Evolutionary conservation across 2,113 vertebrate genomes (phyloP).

Genomic region (Peromyscus californicus): DNA sequence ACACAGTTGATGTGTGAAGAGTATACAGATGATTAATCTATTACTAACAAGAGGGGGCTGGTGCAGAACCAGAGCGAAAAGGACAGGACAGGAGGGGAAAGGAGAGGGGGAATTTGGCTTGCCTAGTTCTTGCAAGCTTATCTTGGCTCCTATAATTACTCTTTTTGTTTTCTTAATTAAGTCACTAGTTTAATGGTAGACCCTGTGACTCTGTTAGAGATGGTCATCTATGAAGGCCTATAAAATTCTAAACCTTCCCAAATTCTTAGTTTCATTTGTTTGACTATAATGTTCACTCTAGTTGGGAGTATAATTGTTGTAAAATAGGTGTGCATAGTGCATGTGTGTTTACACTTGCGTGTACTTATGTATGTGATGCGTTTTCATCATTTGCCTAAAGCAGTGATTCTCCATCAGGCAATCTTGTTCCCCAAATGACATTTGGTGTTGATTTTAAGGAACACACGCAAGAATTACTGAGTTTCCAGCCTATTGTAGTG

Average conservation of each 20-base stretch:
- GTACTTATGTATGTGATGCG: background rate
- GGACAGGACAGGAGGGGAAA: too few relatives aligned
- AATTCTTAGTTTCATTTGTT: background rate
- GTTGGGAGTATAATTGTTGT: background rate
- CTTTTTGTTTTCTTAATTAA: constrained; percentile 27
- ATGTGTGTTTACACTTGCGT: background rate
- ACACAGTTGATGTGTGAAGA: background rate
- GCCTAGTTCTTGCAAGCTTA: background rate
- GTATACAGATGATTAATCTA: background rate
- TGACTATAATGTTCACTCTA: background rate
- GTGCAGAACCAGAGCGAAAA: rapidly evolving
- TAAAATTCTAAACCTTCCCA: constrained; percentile 1
- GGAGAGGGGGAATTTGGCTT: background rate
- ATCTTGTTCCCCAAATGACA: background rate
- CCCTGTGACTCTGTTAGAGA: background rate
- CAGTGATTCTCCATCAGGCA: background rate
- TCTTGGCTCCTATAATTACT: background rate
- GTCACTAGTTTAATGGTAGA: background rate
- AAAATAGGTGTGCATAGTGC: background rate
- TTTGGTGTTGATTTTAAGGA: background rate
- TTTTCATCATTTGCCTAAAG: background rate
- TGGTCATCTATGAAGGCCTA: background rate
- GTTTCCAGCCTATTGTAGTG: background rate
- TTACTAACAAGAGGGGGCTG: background rate
- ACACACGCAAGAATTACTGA: background rate